phyloP scores from a whole-genome alignment of 2,888 invertebrate genomes.

The Scaptomyza reducta region DNA sequence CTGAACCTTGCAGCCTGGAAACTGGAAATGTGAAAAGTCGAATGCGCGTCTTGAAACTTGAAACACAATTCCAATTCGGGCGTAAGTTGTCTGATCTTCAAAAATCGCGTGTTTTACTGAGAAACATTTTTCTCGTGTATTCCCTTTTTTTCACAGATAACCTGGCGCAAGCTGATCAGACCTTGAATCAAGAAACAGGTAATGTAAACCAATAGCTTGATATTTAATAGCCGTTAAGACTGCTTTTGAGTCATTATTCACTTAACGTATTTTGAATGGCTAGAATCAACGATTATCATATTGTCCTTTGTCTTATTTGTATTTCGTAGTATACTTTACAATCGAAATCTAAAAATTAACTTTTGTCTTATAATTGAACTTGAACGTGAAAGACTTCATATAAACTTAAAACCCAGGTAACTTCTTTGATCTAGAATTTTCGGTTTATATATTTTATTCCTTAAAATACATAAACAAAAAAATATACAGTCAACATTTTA shows the following conservation, averaged over 20 bases:
- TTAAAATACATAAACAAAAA: neutral
- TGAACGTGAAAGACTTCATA: too few species aligned
- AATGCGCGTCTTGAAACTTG: conserved; percentile 50
- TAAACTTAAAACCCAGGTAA: too few species aligned
- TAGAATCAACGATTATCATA: too few species aligned
- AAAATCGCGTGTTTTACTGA: conserved; percentile 49
- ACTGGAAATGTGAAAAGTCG: conserved; percentile 44
- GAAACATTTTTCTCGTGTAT: conserved; percentile 36
- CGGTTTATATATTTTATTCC: too few species aligned
- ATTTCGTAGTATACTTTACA: too few species aligned
- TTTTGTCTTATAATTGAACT: too few species aligned
- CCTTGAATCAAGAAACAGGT: conserved; percentile 35
- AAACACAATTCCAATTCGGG: conserved; percentile 58
- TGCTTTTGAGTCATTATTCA: neutral
- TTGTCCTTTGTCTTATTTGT: too few species aligned
- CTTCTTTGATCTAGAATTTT: too few species aligned
- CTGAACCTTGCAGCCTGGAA: conserved; percentile 68
- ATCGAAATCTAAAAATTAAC: too few species aligned
- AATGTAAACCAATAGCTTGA: conserved; percentile 31
- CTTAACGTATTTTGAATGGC: neutral
- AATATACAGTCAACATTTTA: neutral
- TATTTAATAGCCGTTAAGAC: conserved; percentile 17
- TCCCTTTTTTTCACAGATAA: conserved; percentile 29
- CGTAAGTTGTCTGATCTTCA: conserved; percentile 49
- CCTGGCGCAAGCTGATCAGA: conserved; percentile 11